Evolutionary conservation across 1,140 invertebrate species (phyloP), one percentile per base, ranked within the genome.

Genomic region (Rhynchophorus ferrugineus): DNA sequence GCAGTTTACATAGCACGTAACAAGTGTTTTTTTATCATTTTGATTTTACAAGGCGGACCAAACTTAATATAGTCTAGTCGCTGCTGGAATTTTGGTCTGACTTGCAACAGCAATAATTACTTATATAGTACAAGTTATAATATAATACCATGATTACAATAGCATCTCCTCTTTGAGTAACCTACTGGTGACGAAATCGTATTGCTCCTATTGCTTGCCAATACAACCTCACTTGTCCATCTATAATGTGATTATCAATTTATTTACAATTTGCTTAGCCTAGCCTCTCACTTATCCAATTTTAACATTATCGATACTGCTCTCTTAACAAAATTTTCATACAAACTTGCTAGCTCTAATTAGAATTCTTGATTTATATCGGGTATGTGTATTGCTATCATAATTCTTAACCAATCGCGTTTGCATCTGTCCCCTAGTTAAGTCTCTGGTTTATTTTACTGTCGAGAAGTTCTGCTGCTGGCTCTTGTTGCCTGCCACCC

Each of bases 401-500:
- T 43, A 45, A 35, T 51, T 45, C 48, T 54, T 33, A 20, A 7
- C 21, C 18, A 13, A 45, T 21, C 35, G 35, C 37, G n/a, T 37
- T 54, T 46, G 56, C 57, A 51, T 48, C 52, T 44, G 37, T 54
- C 43, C 49, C 51, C 49, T 51, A 51, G 19, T 37, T 58, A 58
- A 43, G 21, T 9, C 48, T 34, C 11, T 19, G 43, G 45, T 62
- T 74, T 76, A 79, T 71, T 78, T 79, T 50, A 79, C 77, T 41
- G 77, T 77, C 33, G 77, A 78, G 60, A 74, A 79, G 60, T 76
- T 78, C 63, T 78, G 78, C 60, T 77, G 71, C 60, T 80, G 74
- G 69, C 81, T 85, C 72, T 85, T 82, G 75, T 90, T 88, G 51
- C 83, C 81, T 38, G 87, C 83, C 56, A 92, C 89, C 89, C 89